Evolutionary conservation across 2,888 invertebrate genomes (phyloP), one percentile per base, ranked within the genome.

Genomic region (Hofmannophila pseudospretella): DNA sequence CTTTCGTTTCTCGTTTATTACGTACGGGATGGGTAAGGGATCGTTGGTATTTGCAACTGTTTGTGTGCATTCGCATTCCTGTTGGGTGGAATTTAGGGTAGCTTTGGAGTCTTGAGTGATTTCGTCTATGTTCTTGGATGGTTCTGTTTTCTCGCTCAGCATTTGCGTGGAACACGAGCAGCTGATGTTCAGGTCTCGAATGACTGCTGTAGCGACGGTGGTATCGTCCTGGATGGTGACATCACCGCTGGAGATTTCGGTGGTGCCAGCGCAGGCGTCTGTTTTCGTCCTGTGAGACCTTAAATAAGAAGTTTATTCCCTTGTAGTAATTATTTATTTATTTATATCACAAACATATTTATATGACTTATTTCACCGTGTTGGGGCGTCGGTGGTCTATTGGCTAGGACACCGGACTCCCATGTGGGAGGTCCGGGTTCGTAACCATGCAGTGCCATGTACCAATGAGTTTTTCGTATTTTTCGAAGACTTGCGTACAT

Each of bases 241-340:
- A 29, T 75, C 69, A 0, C 67, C 70, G 12, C 58, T 72, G 0
- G 69, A 58, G 0, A 41, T 13, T 32, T 75, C 80, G 0, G 60
- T 64, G 0, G 80, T 81, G 0, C 75, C 73, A 0, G 77, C 73
- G 36, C 69, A 69, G 0, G 76, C 80, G 38, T 82, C 81, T 0
- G 71, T 68, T 51, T 75, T 81, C 0, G 77, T 75, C n/a, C 71
- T 56, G 7, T 16, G 16, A 16, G 16, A 16, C 5, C 13, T 45
- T 51, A 1, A 31, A 27, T n/a, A n/a, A n/a, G n/a, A n/a, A n/a
- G n/a, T n/a, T n/a, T n/a, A n/a, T n/a, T n/a, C n/a, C n/a, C n/a
- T n/a, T n/a, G n/a, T n/a, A n/a, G n/a, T n/a, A n/a, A n/a, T n/a
- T n/a, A n/a, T n/a, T n/a, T n/a, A n/a, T n/a, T n/a, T n/a, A n/a